Evolutionary conservation across 1,140 invertebrate genomes (phyloP).

Genomic region (Drosophila lacertosa): DNA sequence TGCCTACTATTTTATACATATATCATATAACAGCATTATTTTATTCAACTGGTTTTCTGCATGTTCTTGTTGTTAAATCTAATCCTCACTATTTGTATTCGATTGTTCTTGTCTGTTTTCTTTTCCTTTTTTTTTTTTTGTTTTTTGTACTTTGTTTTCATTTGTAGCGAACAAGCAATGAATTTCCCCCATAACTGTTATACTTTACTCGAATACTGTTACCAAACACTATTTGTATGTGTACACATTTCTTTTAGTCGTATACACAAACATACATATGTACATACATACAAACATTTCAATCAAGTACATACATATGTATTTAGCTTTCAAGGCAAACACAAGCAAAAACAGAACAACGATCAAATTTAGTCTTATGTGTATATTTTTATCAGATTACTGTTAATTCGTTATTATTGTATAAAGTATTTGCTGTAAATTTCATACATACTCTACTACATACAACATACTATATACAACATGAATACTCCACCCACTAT

Average conservation of each 20-base stretch:
- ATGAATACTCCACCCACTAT: neutral
- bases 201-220: slow-evolving; percentile 29
- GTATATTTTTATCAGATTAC: slow-evolving; percentile 16
- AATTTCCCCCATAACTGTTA: slow-evolving; percentile 80
- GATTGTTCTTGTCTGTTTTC: neutral
- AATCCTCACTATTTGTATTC: slow-evolving; percentile 12
- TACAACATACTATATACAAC: slow-evolving; percentile 14
- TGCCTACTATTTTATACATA: slow-evolving; percentile 4
- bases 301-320: slow-evolving; percentile 13
- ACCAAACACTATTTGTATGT: slow-evolving; percentile 27
- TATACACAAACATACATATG: slow-evolving; percentile 30
- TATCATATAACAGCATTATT: neutral
- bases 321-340: slow-evolving; percentile 13
- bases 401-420: slow-evolving; percentile 50
- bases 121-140: neutral
- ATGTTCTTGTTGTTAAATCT: slow-evolving; percentile 28
- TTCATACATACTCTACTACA: slow-evolving; percentile 36
- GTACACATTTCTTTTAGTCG: slow-evolving; percentile 31
- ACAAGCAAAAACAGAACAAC: slow-evolving; percentile 5
- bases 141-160: slow-evolving; percentile 18
- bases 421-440: slow-evolving; percentile 81
- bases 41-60: slow-evolving; percentile 11
- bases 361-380: slow-evolving; percentile 7
- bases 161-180: slow-evolving; percentile 60
- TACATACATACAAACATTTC: no score